Percentiles rank a stretch among this genome's conserved stretches.
phyloP scores from a whole-genome alignment of 2,797 vertebrate species.

The Tapirus indicus region DNA sequence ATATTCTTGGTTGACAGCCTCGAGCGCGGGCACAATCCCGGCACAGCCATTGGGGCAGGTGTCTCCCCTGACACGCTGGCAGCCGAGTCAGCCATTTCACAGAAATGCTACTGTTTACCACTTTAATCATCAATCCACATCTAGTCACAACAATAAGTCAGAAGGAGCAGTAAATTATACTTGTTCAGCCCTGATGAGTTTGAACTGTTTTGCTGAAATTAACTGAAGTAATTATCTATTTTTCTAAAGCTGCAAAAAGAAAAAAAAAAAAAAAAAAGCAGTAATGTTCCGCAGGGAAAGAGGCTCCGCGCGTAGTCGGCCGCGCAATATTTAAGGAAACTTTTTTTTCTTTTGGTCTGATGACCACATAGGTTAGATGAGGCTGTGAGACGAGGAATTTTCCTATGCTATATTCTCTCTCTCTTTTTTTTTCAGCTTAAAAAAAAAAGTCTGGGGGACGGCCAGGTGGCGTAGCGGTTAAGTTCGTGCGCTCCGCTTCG shows the following conservation, averaged over 20 bases:
- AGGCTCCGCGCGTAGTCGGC: conserved; percentile 73
- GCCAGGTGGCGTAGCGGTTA: too few relatives aligned
- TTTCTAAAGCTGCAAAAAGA: conserved; percentile 87
- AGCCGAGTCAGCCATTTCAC: conserved; percentile 93
- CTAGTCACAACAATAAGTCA: conserved; percentile 93
- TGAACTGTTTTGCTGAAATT: conserved; percentile 92
- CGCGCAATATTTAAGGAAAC: conserved; percentile 78
- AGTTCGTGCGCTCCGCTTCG: too few relatives aligned
- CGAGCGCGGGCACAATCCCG: conserved; percentile 88
- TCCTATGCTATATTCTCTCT: neutral
- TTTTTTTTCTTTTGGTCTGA: conserved; percentile 43
- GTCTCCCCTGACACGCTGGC: conserved; percentile 89
- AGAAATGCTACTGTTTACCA: conserved; percentile 91
- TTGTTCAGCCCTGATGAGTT: conserved; percentile 90
- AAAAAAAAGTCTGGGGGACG: neutral
- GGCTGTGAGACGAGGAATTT: conserved; percentile 49
- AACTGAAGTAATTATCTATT: conserved; percentile 91
- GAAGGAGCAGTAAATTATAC: conserved; percentile 92
- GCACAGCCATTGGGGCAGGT: conserved; percentile 89
- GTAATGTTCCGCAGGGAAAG: conserved; percentile 75
- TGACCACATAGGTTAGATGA: conserved; percentile 77
- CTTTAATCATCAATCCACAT: conserved; percentile 90
- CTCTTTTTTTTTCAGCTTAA: neutral
- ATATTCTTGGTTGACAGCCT: conserved; percentile 93
- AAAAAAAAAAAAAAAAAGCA: conserved; percentile 58